A percentile compares a stretch with the other conserved stretches of the same genome.
Conservation (phyloP, 2,113 vertebrate species). For the Fulica atra region DNA sequence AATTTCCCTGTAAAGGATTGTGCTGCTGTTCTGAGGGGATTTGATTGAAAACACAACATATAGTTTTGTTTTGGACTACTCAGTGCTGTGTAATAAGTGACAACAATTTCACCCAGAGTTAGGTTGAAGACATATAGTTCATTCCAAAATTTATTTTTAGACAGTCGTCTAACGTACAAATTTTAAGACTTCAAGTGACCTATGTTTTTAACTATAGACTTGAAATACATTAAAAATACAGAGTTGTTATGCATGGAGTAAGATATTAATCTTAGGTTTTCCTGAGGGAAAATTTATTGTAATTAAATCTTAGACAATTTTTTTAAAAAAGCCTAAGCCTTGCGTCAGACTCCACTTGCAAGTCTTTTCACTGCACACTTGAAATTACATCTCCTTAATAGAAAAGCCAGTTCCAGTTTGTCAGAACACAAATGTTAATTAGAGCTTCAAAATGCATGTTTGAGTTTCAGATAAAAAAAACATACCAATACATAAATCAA, state of each 20-base stretch:
- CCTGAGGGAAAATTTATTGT: background rate
- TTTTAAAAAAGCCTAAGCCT: background rate
- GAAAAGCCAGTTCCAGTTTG: slow-evolving; percentile 60
- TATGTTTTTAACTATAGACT: background rate
- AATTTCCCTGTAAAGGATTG: background rate
- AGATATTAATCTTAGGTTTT: background rate
- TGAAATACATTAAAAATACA: background rate
- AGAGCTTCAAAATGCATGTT: slow-evolving; percentile 56
- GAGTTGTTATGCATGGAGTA: background rate
- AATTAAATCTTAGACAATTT: background rate
- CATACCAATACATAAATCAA: slow-evolving; percentile 46
- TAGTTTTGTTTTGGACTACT: background rate
- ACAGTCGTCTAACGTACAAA: background rate
- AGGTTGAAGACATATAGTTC: background rate
- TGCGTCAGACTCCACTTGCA: background rate
- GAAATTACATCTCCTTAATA: slow-evolving; percentile 56
- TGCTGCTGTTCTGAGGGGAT: rapidly evolving
- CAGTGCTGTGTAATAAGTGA: background rate
- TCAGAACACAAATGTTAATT: slow-evolving; percentile 67
- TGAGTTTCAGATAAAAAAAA: slow-evolving; percentile 25
- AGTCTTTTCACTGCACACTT: background rate
- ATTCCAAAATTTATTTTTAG: background rate
- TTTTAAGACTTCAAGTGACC: background rate
- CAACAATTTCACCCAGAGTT: background rate
- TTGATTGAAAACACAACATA: background rate